These are phyloP conservation scores for Drosophila insularis DNA, from an alignment of 1,140 invertebrate species.

Conservation along the genomic window DNA sequence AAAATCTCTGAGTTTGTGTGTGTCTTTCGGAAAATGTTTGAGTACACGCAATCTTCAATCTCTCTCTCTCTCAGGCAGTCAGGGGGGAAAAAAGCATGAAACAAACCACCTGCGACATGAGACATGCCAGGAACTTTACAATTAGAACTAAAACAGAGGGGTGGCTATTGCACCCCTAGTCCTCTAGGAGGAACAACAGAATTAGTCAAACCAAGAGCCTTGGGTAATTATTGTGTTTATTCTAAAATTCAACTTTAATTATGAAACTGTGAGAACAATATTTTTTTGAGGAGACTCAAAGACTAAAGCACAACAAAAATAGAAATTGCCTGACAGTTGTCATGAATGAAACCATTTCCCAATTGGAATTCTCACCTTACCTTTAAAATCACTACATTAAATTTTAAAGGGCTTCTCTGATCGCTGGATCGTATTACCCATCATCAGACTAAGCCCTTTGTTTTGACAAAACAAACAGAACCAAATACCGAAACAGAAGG, in stretches of 20 bases:
- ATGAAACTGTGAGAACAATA: conserved; percentile 25
- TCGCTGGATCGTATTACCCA: conserved; percentile 45
- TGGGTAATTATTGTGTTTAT: conserved; percentile 49
- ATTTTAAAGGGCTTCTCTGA: conserved; percentile 34
- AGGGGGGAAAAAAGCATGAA: conserved; percentile 19
- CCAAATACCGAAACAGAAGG: background rate
- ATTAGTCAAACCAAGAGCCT: conserved; percentile 30
- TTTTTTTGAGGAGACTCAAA: too few species aligned
- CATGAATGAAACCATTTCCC: conserved; percentile 33
- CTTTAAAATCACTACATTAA: conserved; percentile 31
- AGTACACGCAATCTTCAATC: conserved; percentile 42
- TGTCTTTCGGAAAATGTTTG: conserved; percentile 13
- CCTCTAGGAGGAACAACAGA: conserved; percentile 24
- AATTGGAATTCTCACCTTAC: conserved; percentile 45
- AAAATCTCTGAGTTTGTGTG: conserved; percentile 27
- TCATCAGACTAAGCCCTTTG: conserved; percentile 44
- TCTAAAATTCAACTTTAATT: conserved; percentile 60
- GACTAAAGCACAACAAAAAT: conserved; percentile 15
- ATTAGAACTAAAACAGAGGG: conserved; percentile 11
- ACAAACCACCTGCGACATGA: conserved; percentile 49
- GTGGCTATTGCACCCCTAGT: background rate
- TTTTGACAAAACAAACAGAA: conserved; percentile 10
- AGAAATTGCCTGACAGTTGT: conserved; percentile 49
- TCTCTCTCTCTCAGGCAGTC: background rate
- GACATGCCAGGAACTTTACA: conserved; percentile 16